Base-by-base conservation (phyloP, 2,888 invertebrate species). In the Pyrrhia umbra region DNA sequence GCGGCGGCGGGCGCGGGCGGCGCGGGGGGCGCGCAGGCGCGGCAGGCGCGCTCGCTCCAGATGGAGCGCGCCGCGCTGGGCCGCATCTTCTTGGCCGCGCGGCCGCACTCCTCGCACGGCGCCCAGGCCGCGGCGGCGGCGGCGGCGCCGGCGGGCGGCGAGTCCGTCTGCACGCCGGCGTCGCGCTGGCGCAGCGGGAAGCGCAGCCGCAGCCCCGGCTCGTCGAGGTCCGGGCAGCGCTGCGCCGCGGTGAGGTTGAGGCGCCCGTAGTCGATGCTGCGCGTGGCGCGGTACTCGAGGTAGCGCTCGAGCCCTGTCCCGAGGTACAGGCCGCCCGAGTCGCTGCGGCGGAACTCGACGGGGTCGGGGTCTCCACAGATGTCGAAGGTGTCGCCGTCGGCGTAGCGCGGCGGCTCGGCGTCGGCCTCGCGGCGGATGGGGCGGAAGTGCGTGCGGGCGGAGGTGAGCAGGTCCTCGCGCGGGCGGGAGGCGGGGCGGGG, bases 401-500 rank as follows among this genome's bases (percentile, higher is more conserved):
- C 96, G 88, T 95, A 95, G 54, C 90, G 90, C 85, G 88, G 66
- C 58, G 78, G 79, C 67, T 88, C 90, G 51, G 89, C 88, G 40
- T 89, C 89, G 49, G 86, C 78, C 74, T 95, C 95, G 80, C 96
- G 96, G 80, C 96, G 96, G 79, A 98, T 98, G 15, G 98, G 98
- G 76, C 96, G 96, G 93, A 98, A 98, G 92, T 98, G 98, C 63
- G 98, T 98, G 73, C 96, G 96, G 72, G 96, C 95, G 6, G 98
- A 97, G 16, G 97, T 97, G 68, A 97, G 95, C 77, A 97, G 91
- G 90, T 98, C 97, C 85, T 97, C 97, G 77, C 91, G 74, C 77
- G 82, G 90, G 69, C 62, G 83, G 8, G 77, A 70, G 39, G 84
- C 86, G 57, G 71, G 49, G 47, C 68, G 62, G 20, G 69, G 55